Base-by-base conservation (phyloP, 2,797 vertebrate genomes). In the Antennarius maculatus region DNA sequence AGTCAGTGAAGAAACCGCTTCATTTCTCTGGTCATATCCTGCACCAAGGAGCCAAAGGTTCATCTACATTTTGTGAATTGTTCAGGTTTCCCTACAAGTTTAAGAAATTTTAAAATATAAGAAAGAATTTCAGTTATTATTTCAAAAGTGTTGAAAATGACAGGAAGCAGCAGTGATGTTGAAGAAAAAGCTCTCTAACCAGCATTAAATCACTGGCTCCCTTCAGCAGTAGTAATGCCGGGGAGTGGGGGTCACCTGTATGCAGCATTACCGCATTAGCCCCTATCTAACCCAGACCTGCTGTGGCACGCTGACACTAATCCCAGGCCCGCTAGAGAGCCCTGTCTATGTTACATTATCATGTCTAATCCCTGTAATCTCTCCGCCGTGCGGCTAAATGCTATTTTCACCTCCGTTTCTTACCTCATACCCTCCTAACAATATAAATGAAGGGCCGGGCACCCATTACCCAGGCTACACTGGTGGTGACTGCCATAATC, bases 201-300 rank as follows among this genome's bases (percentile, higher is more conserved):
- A 52, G 28, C 48, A 66, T 72, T 60, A 14, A 31, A 85, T 86
- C 71, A 45, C 76, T 52, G 60, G 61, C 81, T 82, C 61, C 71
- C 80, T 61, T 87, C 77, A 88, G 79, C 61, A n/a, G 71, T 74
- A 67, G 61, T 85, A 84, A 89, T 77, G 88, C 63, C 86, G 87
- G 67, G 72, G 82, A 90, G 84, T 76, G 77, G 82, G 80, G 91
- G 92, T 94, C 92, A 94, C 89, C 92, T 92, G 91, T 90, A 87
- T 70, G 88, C 84, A 77, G 88, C 91, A 91, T 92, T 92, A 91
- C 71, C 80, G 92, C 90, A 93, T 94, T 92, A 93, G 85, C 87
- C 61, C 74, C 92, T 95, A 94, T 94, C 93, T 93, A 93, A 93
- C 92, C 83, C 89, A 93, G 91, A 92, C 90, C 87, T 91, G 92